Percentiles rank a stretch among this genome's conserved stretches.
phyloP scores from a whole-genome alignment of 2,888 invertebrate genomes.

The Diadegma fenestrale region DNA sequence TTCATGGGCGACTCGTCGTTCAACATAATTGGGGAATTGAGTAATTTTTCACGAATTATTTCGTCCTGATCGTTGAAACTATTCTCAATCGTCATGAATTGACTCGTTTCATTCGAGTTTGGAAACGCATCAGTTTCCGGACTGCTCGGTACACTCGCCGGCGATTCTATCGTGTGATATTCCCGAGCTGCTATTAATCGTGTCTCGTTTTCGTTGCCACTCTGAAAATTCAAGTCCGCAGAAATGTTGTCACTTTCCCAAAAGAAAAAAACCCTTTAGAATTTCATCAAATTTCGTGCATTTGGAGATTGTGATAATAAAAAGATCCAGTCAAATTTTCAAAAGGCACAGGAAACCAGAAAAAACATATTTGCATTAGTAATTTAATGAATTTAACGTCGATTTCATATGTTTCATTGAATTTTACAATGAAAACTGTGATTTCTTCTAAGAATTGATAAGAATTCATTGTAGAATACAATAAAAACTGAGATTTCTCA shows the following conservation, averaged over 20 bases:
- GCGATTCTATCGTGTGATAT: conserved; percentile 72
- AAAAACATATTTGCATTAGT: no score
- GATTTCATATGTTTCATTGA: no score
- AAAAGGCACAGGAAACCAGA: no score
- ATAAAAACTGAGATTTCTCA: no score
- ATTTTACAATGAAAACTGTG: no score
- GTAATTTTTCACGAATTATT: conserved; percentile 62
- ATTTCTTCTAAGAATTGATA: no score
- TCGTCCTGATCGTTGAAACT: conserved; percentile 86
- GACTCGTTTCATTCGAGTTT: conserved; percentile 76
- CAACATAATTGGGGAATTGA: conserved; percentile 84
- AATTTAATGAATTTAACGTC: no score
- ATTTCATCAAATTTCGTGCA: no score
- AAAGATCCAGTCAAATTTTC: no score
- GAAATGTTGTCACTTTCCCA: not conserved
- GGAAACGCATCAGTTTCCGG: conserved; percentile 75
- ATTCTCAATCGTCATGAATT: conserved; percentile 86
- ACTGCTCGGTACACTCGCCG: conserved; percentile 76
- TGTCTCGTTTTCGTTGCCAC: conserved; percentile 59
- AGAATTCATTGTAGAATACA: no score
- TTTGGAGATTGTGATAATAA: no score
- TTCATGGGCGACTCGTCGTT: conserved; percentile 86
- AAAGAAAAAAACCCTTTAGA: no score
- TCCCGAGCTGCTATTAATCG: conserved; percentile 74
- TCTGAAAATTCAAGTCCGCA: conserved; percentile 71